Evolutionary conservation across 2,797 vertebrate genomes (phyloP).

Genomic region (Nothura maculosa): DNA sequence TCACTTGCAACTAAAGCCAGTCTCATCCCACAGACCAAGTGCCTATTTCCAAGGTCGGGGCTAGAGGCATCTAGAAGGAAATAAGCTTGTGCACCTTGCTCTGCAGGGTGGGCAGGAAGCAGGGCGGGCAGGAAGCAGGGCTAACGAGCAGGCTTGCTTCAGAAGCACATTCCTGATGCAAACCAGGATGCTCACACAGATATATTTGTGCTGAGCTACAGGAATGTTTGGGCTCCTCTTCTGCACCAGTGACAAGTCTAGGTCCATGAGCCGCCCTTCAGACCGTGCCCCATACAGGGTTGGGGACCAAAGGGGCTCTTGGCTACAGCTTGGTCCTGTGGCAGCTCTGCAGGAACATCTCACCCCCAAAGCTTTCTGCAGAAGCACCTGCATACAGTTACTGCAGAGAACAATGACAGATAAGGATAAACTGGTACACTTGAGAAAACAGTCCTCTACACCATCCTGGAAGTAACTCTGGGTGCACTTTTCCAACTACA

Average conservation of each 20-base stretch:
- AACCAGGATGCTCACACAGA: neutral
- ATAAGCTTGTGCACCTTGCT: rapidly evolving
- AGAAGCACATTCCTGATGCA: neutral
- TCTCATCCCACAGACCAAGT: rapidly evolving
- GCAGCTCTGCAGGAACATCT: neutral
- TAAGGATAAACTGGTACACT: neutral
- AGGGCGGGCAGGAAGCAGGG: neutral
- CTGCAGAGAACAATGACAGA: neutral
- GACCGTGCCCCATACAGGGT: neutral
- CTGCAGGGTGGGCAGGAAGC: neutral
- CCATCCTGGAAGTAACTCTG: neutral
- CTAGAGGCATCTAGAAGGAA: neutral
- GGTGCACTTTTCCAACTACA: neutral
- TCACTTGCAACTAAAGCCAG: neutral
- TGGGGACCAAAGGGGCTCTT: rapidly evolving
- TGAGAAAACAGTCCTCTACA: neutral
- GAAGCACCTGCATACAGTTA: too few relatives aligned
- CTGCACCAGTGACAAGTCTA: rapidly evolving
- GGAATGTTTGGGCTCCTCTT: rapidly evolving
- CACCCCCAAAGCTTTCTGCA: neutral
- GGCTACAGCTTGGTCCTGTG: rapidly evolving
- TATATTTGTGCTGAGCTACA: neutral
- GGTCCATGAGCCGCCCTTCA: neutral
- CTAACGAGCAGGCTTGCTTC: constrained; percentile 41
- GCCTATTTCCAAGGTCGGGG: neutral